These are phyloP conservation scores for Acanthopleura granulata DNA, from an alignment of 2,888 invertebrate genomes.

Conservation along the genomic window DNA sequence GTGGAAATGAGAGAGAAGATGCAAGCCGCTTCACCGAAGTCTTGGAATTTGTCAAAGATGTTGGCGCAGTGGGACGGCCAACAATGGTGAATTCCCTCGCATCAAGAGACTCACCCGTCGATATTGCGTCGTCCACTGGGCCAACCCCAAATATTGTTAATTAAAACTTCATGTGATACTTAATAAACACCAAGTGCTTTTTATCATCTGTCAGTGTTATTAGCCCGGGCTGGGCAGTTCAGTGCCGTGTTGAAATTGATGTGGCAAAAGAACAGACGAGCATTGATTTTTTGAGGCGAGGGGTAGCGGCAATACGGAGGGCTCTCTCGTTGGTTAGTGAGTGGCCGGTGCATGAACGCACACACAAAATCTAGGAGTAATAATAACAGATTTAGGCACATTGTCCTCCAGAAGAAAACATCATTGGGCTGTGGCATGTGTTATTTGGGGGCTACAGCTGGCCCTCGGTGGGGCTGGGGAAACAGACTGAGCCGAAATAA, in stretches of 20 bases:
- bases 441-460: slow-evolving; percentile 14
- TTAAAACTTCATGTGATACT: slow-evolving; percentile 27
- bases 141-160: slow-evolving; percentile 21
- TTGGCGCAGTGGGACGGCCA: too few species aligned
- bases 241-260: slow-evolving; percentile 24
- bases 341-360: slow-evolving; percentile 23
- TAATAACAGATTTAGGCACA: slow-evolving; percentile 35
- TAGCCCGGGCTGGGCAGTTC: slow-evolving; percentile 26
- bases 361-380: slow-evolving; percentile 33
- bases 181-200: slow-evolving; percentile 26
- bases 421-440: slow-evolving; percentile 14
- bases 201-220: slow-evolving; percentile 28
- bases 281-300: slow-evolving; percentile 26
- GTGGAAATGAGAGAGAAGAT: neutral
- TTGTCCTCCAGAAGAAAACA: slow-evolving; percentile 27
- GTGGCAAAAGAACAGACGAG: slow-evolving; percentile 23
- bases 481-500: slow-evolving; percentile 15
- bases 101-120: too few species aligned
- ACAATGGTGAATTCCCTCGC: too few species aligned
- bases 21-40: neutral
- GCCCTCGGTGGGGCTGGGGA: slow-evolving; percentile 19
- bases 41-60: neutral
- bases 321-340: slow-evolving; percentile 21
- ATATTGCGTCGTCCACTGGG: neutral
- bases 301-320: slow-evolving; percentile 21